Conservation (phyloP, 2,113 vertebrate species). For the Neolamprologus sp. region DNA sequence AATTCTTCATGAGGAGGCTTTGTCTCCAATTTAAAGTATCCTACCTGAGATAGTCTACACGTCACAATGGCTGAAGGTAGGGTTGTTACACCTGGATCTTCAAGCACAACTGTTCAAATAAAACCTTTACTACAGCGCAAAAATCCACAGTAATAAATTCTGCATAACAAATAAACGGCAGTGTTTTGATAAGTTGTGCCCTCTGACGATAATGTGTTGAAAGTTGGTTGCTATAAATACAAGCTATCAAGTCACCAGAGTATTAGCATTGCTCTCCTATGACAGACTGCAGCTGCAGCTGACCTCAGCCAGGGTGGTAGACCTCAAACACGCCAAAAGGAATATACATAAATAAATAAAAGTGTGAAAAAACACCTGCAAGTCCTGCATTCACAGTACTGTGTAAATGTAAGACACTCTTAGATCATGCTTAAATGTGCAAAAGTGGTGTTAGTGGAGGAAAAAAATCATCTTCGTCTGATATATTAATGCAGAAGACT, state of each 20-base stretch:
- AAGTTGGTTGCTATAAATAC: constrained; percentile 65
- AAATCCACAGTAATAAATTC: neutral
- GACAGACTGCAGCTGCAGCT: constrained; percentile 13
- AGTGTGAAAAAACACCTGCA: neutral
- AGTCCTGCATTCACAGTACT: neutral
- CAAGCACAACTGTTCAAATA: neutral
- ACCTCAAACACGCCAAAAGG: neutral
- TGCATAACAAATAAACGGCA: neutral
- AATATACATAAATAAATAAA: neutral
- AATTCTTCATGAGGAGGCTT: constrained; percentile 31
- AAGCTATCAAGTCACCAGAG: constrained; percentile 53
- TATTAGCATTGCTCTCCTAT: constrained; percentile 22
- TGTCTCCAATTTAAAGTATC: neutral
- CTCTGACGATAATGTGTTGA: constrained; percentile 28
- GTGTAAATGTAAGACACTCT: neutral
- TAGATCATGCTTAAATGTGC: neutral
- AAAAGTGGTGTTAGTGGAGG: neutral
- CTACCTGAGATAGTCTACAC: constrained; percentile 8
- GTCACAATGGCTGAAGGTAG: constrained; percentile 70
- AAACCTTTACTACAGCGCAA: neutral
- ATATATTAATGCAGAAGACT: neutral
- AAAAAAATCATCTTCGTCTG: neutral
- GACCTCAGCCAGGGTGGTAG: neutral
- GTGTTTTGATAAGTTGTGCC: neutral
- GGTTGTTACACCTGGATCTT: neutral